A percentile compares a stretch with the other conserved stretches of the same genome.
These are phyloP conservation scores for Leptura quadrifasciata DNA, from an alignment of 2,888 invertebrate genomes.

Conservation along the genomic window DNA sequence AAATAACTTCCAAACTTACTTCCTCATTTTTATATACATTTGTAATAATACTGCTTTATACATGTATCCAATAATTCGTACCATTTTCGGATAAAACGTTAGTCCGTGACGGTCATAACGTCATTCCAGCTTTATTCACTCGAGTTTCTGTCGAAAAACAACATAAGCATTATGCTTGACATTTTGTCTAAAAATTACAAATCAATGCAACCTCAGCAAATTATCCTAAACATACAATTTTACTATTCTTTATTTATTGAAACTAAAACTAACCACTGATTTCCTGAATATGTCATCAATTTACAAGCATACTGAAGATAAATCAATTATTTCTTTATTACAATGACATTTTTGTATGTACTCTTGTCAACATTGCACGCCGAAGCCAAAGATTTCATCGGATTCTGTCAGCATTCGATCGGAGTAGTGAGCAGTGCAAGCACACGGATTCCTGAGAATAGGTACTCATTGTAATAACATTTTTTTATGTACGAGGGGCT, in stretches of 20 bases:
- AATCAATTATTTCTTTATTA: background rate
- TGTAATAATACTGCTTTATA: too few relatives aligned
- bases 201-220: background rate
- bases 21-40: too few relatives aligned
- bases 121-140: too few relatives aligned
- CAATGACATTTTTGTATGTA: background rate
- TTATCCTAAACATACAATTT: background rate
- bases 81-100: too few relatives aligned
- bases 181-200: background rate
- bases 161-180: too few relatives aligned
- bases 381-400: conserved; percentile 1
- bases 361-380: conserved; percentile 12
- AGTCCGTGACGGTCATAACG: too few relatives aligned
- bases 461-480: background rate
- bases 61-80: too few relatives aligned
- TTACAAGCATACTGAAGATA: background rate
- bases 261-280: too few relatives aligned
- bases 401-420: conserved; percentile 20
- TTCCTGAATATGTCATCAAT: too few relatives aligned
- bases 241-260: background rate
- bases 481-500: conserved; percentile 16
- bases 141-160: background rate
- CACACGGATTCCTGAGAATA: conserved; percentile 20
- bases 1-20: background rate
- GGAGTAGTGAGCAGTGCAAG: conserved; percentile 14